Base-by-base conservation (phyloP, 2,888 invertebrate species). In the Agrochola circellaris region DNA sequence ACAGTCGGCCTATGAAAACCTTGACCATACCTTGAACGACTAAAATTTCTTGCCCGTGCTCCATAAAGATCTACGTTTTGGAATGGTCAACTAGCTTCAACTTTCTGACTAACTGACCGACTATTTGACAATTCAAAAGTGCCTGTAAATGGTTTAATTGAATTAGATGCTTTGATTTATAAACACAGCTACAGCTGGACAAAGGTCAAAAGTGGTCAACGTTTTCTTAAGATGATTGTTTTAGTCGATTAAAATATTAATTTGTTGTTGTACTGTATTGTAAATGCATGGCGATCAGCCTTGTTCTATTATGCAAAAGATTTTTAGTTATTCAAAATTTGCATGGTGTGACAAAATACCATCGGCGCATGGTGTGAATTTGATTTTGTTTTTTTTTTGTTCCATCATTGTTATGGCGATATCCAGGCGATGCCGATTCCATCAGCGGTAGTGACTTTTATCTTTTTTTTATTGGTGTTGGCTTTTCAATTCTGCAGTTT, bases 341-440 rank as follows among this genome's bases (percentile, higher is more conserved):
- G 91, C 93, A 92, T 92, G 91, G 82, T 85, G 79, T 84, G 80
- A 81, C 76, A 73, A 74, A 75, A 71, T 87, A 87, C 93, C 92
- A 93, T 92, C 88, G 54, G 45, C 92, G 96, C 96, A 96, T 96
- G 96, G 95, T 89, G 90, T 92, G 90, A 92, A 87, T 93, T 93
- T 95, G 93, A 93, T 91, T 92, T 90, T 91, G 91, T 93, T 93
- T 93, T 93, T 95, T 95, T 88, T 95, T 95, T 96, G 95, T 96
- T 96, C 89, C 95, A 95, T 95, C 94, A 89, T 94, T 95, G 94
- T 95, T 94, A 92, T 93, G 95, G 95, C 96, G 96, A 94, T 90
- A 92, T 87, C 96, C 97, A 97, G 97, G 97, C 97, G 97, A 97
- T 97, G 97, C 97, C 97, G 96, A 97, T 97, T 94, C 97, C 97